phyloP scores from a whole-genome alignment of 2,888 invertebrate species.

The Periphyllus acericola region DNA sequence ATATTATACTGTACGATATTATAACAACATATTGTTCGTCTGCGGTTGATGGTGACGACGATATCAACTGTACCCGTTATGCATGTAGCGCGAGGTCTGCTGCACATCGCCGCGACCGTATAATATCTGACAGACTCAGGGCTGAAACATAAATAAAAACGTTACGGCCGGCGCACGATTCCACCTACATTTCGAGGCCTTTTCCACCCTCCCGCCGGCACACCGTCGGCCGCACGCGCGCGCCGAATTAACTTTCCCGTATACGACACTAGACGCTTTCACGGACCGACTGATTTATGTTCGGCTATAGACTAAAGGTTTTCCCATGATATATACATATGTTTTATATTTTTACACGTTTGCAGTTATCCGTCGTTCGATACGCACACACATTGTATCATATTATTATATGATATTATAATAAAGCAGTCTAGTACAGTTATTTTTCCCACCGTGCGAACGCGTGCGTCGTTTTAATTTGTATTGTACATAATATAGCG shows the following conservation, averaged over 20 bases:
- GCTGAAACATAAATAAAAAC: conserved; percentile 34
- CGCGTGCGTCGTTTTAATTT: background rate
- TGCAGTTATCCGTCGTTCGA: background rate
- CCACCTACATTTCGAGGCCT: background rate
- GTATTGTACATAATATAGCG: background rate
- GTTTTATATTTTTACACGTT: too few relatives aligned
- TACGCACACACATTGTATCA: background rate
- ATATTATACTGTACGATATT: too few relatives aligned
- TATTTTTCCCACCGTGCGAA: background rate
- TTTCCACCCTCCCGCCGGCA: too few relatives aligned
- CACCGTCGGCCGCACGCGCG: background rate
- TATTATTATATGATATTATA: background rate
- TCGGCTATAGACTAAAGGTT: background rate
- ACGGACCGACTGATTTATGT: conserved; percentile 44
- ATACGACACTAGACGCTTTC: conserved; percentile 23
- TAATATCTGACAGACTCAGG: background rate
- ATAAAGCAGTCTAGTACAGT: background rate
- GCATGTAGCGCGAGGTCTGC: background rate
- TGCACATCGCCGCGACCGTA: background rate
- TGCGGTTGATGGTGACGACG: background rate
- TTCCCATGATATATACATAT: background rate
- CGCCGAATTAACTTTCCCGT: background rate
- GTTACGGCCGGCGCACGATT: background rate
- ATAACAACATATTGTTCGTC: too few relatives aligned
- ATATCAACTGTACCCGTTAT: background rate